Conservation (phyloP, 2,888 invertebrate genomes). For the Netelia inedita region DNA sequence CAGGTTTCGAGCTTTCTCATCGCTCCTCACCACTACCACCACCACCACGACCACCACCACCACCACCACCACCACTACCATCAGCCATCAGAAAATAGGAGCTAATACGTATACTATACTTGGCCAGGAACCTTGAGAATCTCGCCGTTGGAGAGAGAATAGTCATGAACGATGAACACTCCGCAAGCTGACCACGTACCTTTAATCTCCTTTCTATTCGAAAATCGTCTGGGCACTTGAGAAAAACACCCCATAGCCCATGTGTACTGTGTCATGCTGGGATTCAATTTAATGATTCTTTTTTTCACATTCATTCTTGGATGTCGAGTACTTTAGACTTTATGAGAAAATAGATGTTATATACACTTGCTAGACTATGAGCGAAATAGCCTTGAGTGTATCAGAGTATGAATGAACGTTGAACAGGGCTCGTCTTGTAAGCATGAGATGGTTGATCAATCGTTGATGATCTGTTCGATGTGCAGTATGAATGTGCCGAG, state of each 20-base stretch:
- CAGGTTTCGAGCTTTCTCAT: slow-evolving; percentile 82
- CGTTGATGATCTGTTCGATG: slow-evolving; percentile 75
- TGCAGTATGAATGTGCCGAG: slow-evolving; percentile 83
- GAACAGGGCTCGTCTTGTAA: background rate
- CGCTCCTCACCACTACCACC: slow-evolving; percentile 72
- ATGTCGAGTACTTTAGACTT: too few species aligned
- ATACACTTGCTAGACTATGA: too few species aligned
- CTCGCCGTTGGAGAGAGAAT: slow-evolving; percentile 51
- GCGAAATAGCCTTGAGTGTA: too few species aligned
- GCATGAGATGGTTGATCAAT: slow-evolving; percentile 21
- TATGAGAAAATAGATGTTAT: too few species aligned
- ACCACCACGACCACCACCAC: slow-evolving; percentile 32
- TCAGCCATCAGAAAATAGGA: slow-evolving; percentile 35
- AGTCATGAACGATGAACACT: slow-evolving; percentile 57
- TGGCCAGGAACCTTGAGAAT: slow-evolving; percentile 53
- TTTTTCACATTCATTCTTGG: slow-evolving; percentile 17
- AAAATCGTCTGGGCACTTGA: slow-evolving; percentile 62
- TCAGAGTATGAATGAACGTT: slow-evolving; percentile 47
- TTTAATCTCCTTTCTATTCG: slow-evolving; percentile 63
- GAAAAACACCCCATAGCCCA: slow-evolving; percentile 40
- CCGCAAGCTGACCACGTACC: slow-evolving; percentile 70
- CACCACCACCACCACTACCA: background rate
- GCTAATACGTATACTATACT: slow-evolving; percentile 28
- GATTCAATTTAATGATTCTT: slow-evolving; percentile 1
- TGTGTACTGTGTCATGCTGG: background rate